phyloP scores from a whole-genome alignment of 2,888 invertebrate genomes.

The Oasisia sp. region DNA sequence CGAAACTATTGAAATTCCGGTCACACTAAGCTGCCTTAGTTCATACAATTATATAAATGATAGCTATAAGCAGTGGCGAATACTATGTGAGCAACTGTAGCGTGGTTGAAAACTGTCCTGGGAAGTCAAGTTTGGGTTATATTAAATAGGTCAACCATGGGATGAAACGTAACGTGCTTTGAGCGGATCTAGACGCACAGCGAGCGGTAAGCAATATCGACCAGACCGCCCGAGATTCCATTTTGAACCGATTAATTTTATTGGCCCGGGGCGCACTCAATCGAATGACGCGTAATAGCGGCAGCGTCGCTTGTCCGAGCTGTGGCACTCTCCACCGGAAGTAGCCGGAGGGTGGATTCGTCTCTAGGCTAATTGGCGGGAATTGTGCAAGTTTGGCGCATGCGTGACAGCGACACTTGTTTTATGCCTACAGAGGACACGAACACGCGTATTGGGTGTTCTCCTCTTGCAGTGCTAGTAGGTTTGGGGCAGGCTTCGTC shows the following conservation, averaged over 20 bases:
- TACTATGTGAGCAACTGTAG: too few species aligned
- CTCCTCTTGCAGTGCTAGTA: too few species aligned
- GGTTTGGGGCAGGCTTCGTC: too few species aligned
- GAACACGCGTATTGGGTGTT: too few species aligned
- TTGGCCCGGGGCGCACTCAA: not conserved
- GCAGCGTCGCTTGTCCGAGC: not conserved
- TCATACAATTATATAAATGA: too few species aligned
- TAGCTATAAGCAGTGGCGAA: too few species aligned
- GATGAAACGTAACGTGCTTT: too few species aligned
- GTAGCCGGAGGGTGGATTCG: not conserved
- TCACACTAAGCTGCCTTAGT: too few species aligned
- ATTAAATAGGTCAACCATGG: too few species aligned
- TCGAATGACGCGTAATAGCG: not conserved
- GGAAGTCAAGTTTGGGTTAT: too few species aligned
- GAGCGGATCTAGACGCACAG: not conserved
- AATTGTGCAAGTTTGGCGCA: not conserved
- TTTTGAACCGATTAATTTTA: slow-evolving; percentile 8
- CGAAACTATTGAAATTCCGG: too few species aligned
- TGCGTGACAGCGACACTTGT: not conserved
- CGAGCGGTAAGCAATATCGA: not conserved
- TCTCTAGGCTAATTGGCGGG: not conserved
- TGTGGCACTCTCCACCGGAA: not conserved
- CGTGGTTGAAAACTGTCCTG: too few species aligned
- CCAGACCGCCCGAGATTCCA: not conserved
- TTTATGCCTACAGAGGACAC: not conserved